Evolutionary conservation across 1,140 invertebrate genomes (phyloP).

Genomic region (Paraescarpia echinospica): DNA sequence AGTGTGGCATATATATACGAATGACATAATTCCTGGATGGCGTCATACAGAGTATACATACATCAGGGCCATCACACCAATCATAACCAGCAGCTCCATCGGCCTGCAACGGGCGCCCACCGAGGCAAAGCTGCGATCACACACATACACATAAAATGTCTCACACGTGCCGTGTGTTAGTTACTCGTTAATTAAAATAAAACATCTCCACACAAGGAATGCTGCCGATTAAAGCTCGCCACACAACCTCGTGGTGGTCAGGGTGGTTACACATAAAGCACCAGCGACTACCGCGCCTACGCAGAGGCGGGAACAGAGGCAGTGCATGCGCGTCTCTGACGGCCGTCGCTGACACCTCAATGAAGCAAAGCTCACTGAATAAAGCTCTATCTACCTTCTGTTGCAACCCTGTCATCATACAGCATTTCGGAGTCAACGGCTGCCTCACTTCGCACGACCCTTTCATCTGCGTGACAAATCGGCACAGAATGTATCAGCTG

Average conservation of each 20-base stretch:
- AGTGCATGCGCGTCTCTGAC: not conserved
- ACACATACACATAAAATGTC: not conserved
- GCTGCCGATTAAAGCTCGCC: not conserved
- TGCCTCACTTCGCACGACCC: not conserved
- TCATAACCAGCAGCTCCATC: not conserved
- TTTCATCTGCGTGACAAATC: not conserved
- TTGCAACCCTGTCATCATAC: not conserved
- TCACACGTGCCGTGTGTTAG: not conserved
- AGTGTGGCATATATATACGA: not conserved
- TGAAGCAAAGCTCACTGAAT: not conserved
- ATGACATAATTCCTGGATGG: not conserved
- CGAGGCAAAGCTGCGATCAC: not conserved
- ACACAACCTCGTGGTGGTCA: not conserved
- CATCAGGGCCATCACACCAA: not conserved
- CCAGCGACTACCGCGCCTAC: not conserved
- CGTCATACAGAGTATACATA: not conserved
- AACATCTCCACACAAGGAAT: not conserved
- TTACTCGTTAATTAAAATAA: not conserved
- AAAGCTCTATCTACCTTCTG: not conserved
- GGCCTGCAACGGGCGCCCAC: not conserved
- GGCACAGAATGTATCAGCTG: not conserved
- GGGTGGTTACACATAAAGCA: not conserved
- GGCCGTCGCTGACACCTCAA: not conserved
- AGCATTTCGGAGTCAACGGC: not conserved
- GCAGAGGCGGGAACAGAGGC: not conserved